Evolutionary conservation across 1,140 invertebrate species (phyloP), one percentile per base, ranked within the genome.

Genomic region (Calycopis cecrops): DNA sequence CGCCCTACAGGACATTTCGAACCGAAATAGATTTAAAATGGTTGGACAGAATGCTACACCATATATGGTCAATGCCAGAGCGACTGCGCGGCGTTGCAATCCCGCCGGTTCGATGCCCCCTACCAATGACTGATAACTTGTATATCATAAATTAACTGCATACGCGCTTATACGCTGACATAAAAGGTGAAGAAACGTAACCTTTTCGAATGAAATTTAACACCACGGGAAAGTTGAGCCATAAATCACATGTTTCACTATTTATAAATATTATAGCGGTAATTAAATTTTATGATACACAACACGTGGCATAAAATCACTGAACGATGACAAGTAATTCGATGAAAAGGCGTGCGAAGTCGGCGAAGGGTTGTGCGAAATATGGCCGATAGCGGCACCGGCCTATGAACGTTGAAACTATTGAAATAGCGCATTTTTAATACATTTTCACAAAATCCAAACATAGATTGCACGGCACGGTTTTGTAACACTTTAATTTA

Each of bases 251-350:
- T 9, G 9, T 34, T 14, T 11, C 18, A 18, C 18, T 35, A 34
- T 35, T 51, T 35, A 11, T 38, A 50, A 10, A 28, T 53, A 18
- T 47, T 28, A 14, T 42, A 9, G 17, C 42, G 42, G 40, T 14
- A 35, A 35, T 33, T 44, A 8, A 11, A 7, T 47, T 47, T 10
- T 44, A 35, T 11, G 69, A 67, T 77, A 73, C 69, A 85, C 73
- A 74, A 82, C 84, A 87, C 84, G 84, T 87, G 84, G 84, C 81
- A 79, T 76, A 79, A 76, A 81, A 83, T 85, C 84, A 84, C 76
- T 85, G 84, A 77, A 85, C 79, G 71, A 73, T 84, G 74, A 85
- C 81, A 79, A 73, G 61, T 73, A 79, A 73, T 84, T 84, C 71
- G 69, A 73, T 40, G 71, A 84, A 83, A 83, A 84, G 76, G 77